Base-by-base conservation (phyloP, 2,113 vertebrate species). In the Silurus asotus region DNA sequence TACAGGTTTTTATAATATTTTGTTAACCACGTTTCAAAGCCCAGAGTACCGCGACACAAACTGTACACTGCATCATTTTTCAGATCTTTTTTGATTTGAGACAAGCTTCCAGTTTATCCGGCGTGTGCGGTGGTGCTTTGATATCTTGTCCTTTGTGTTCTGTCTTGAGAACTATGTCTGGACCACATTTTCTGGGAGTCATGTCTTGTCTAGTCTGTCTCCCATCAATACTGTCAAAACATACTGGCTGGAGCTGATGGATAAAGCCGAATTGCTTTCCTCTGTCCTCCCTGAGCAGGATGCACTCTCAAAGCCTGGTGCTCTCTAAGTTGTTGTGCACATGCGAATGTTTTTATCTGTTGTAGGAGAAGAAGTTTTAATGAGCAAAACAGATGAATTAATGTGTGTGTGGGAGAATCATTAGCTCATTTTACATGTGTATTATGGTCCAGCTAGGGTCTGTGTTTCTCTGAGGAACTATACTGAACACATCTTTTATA, bases 371-470 rank as follows among this genome's bases (percentile, higher is more conserved):
- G 64, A n/a, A 70, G 8, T 77, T 72, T 23, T 81, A 72, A 88
- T 67, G 70, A 82, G 83, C 51, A 74, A 58, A 88, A 65, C 86
- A 84, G 82, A 82, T 84, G 86, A 75, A 84, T 59, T 37, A 25
- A n/a, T 37, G 15, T 74, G 65, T 85, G 59, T 61, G 45, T 86
- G 28, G 13, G 62, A 58, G 62, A 56, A 76, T 58, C 65, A 58
- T 62, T 64, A 58, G 61, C 80, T 55, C 6, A 56, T 59, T 79
- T 20, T 45, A 59, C 55, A 79, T 59, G 77, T 79, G 28, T 11
- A 79, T 59, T 45, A 59, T 6, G 53, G 53, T 53, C 76, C 7
- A 25, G 5, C 70, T 3, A 53, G 5, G 49, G 49, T 23, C 7
- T 23, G 53, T 28, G 75, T 28, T 78, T 5, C 23, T 78, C 53